Evolutionary conservation across 2,113 vertebrate genomes (phyloP).

Genomic region (Morone saxatilis): DNA sequence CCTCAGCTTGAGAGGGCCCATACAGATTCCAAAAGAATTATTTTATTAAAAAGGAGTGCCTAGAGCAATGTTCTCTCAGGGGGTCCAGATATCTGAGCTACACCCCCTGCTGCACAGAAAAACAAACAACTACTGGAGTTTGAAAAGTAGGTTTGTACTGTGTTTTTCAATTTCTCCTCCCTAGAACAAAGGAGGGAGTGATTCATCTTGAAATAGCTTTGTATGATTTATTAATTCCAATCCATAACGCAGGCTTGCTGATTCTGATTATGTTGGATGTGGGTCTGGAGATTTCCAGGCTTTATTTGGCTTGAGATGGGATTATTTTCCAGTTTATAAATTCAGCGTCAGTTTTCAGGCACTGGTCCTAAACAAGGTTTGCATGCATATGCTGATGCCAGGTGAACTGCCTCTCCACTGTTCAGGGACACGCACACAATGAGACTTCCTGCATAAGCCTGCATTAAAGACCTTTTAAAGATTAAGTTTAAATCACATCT

Average conservation of each 20-base stretch:
- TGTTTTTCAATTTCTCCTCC: slow-evolving; percentile 43
- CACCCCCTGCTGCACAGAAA: slow-evolving; percentile 27
- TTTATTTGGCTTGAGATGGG: slow-evolving; percentile 40
- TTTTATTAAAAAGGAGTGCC: slow-evolving; percentile 50
- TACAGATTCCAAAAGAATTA: slow-evolving; percentile 24
- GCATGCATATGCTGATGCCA: slow-evolving; percentile 34
- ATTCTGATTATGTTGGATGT: slow-evolving; percentile 46
- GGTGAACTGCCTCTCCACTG: slow-evolving; percentile 1
- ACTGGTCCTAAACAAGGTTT: slow-evolving; percentile 42
- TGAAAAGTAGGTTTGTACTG: slow-evolving; percentile 39
- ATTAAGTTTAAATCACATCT: neutral
- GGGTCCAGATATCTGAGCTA: slow-evolving; percentile 41
- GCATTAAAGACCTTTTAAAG: slow-evolving; percentile 1
- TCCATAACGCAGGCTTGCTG: slow-evolving; percentile 39
- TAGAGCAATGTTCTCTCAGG: slow-evolving; percentile 14
- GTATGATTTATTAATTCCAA: slow-evolving; percentile 57
- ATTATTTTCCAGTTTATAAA: slow-evolving; percentile 62
- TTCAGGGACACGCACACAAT: neutral
- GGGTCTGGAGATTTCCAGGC: slow-evolving; percentile 36
- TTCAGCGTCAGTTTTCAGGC: slow-evolving; percentile 53
- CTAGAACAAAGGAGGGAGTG: slow-evolving; percentile 28
- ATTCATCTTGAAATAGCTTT: slow-evolving; percentile 48
- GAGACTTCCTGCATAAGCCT: neutral
- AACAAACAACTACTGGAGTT: slow-evolving; percentile 42
- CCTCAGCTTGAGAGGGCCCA: slow-evolving; percentile 23